Percentiles rank a stretch among this genome's conserved stretches.
Evolutionary conservation across 2,888 invertebrate species (phyloP).

Genomic region (Heliothis peltigera): DNA sequence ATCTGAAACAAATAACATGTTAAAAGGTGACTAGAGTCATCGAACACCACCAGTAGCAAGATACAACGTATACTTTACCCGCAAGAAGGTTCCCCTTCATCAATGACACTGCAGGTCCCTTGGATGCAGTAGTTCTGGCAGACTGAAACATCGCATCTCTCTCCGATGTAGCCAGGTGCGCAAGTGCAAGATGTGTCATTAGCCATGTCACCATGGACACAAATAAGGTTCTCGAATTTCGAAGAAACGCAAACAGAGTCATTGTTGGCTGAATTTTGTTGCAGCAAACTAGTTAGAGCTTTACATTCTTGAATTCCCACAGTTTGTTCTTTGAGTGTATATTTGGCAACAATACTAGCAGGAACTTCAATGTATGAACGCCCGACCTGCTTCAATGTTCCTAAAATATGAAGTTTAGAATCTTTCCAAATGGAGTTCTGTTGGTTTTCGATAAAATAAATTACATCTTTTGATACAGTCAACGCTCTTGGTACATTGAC

Average conservation of each 20-base stretch:
- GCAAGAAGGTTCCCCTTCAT: conserved; percentile 78
- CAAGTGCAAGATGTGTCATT: background rate
- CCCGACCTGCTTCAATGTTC: conserved; percentile 71
- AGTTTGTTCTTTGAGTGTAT: conserved; percentile 1
- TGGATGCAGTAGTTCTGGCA: conserved; percentile 93
- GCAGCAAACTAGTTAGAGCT: background rate
- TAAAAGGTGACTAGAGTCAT: background rate
- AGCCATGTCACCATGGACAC: background rate
- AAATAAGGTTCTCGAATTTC: background rate
- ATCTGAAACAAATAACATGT: conserved; percentile 73
- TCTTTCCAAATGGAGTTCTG: conserved; percentile 73
- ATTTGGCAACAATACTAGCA: conserved; percentile 46
- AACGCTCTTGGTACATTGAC: conserved; percentile 91
- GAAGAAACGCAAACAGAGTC: background rate
- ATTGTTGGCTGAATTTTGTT: background rate
- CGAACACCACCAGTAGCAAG: background rate
- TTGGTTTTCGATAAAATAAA: conserved; percentile 92
- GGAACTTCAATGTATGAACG: conserved; percentile 71
- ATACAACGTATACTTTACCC: conserved; percentile 67
- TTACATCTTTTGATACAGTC: conserved; percentile 91
- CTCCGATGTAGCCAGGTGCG: conserved; percentile 79
- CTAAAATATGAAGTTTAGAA: conserved; percentile 77
- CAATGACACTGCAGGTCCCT: conserved; percentile 89
- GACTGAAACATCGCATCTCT: conserved; percentile 91
- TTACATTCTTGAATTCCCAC: background rate